Percentiles rank a stretch among this genome's conserved stretches.
Evolutionary conservation across 2,888 invertebrate species (phyloP).

Genomic region (Sclerodermus sp.): DNA sequence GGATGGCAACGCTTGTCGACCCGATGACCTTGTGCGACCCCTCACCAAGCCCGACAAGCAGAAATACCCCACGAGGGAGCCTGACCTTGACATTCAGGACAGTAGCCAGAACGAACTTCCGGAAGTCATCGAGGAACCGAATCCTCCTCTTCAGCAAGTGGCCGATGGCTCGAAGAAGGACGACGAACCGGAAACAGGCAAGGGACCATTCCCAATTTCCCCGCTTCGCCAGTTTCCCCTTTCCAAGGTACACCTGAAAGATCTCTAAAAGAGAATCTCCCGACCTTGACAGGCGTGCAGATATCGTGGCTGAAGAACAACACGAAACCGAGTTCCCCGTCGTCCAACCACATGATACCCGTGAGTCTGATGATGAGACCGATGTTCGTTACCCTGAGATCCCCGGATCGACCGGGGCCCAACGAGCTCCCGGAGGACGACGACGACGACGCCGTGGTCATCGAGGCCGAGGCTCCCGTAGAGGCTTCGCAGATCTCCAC

Average conservation of each 20-base stretch:
- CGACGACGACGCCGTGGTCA: constrained; percentile 44
- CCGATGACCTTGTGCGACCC: constrained; percentile 56
- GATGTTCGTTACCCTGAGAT: constrained; percentile 24
- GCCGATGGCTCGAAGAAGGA: neutral
- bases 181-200: constrained; percentile 15
- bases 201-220: neutral
- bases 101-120: constrained; percentile 23
- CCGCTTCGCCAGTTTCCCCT: too few species aligned
- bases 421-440: constrained; percentile 41
- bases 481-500: too few species aligned
- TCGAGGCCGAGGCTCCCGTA: constrained; percentile 38
- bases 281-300: constrained; percentile 43
- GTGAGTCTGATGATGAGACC: constrained; percentile 41
- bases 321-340: constrained; percentile 36
- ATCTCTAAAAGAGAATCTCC: too few species aligned
- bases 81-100: constrained; percentile 30
- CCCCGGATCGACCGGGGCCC: constrained; percentile 26
- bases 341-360: constrained; percentile 35
- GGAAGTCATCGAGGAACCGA: neutral
- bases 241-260: too few species aligned
- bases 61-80: constrained; percentile 28
- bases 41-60: constrained; percentile 4
- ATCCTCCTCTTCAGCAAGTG: neutral
- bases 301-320: constrained; percentile 52
- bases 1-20: constrained; percentile 57